Evolutionary conservation across 2,888 invertebrate genomes (phyloP), one percentile per base, ranked within the genome.

Genomic region (Calameuta idolon): DNA sequence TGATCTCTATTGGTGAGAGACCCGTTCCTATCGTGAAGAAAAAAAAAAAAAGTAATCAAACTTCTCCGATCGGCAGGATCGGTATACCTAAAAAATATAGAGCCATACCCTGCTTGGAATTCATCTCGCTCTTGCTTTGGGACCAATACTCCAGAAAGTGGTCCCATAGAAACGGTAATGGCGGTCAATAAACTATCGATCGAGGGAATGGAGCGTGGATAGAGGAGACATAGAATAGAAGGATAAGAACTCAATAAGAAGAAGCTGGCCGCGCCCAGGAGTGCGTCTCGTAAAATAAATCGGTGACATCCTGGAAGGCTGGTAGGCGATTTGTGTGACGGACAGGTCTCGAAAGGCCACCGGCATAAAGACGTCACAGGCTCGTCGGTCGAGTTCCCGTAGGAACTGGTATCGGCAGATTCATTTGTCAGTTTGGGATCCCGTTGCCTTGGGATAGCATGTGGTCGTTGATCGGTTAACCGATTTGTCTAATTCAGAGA

Each of bases 231-330:
- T 78, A 35, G 37, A 30, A 23, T 30, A 34, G 35, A 34, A 35
- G 71, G 12, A 37, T 37, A 35, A 74, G 74, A 35, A 74, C 74
- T 74, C 74, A 35, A 74, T 74, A 74, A 74, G 74, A 76, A 40
- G 74, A 76, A 40, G 74, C 55, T 55, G 73, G 85, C 85, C 85
- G 84, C 85, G 83, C 84, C 85, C 84, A 85, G 82, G 75, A 81
- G 77, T 77, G 81, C 82, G 78, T 82, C 87, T 87, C 88, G 87
- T 90, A 87, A 90, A 90, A 90, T 89, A 90, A 90, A 91, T 91
- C 88, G 90, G 89, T 88, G 88, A 89, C 90, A 90, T 89, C 85
- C 85, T 86, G 85, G 85, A 83, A 86, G 88, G 83, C 87, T 88
- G 87, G 88, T 87, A 86, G 86, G 86, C 87, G 86, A 89, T 89